Percentiles rank a stretch among this genome's conserved stretches.
phyloP scores from a whole-genome alignment of 2,113 vertebrate species.

The Panthera leo region DNA sequence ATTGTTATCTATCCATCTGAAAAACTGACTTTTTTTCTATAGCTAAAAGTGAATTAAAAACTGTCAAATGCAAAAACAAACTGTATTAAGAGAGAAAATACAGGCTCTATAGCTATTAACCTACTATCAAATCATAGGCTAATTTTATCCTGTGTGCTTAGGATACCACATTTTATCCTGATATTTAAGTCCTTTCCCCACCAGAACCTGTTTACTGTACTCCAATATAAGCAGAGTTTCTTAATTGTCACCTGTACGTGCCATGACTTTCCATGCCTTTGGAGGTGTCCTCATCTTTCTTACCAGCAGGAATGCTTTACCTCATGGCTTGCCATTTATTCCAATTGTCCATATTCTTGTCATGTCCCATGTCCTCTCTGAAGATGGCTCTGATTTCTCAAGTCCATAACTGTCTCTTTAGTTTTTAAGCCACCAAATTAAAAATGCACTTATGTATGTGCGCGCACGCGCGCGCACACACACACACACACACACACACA shows the following conservation, averaged over 20 bases:
- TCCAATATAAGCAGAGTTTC: background rate
- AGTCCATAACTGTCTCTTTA: background rate
- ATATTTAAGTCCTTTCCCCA: background rate
- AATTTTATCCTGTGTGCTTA: background rate
- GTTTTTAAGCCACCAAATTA: background rate
- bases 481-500: background rate
- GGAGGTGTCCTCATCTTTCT: background rate
- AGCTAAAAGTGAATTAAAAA: conserved; percentile 9
- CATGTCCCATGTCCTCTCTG: background rate
- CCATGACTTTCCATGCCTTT: background rate
- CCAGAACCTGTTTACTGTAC: background rate
- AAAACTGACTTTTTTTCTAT: background rate
- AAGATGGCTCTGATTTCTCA: background rate
- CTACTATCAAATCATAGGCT: background rate
- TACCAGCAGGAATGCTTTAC: background rate
- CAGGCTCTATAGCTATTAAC: background rate
- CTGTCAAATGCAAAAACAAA: conserved; percentile 3
- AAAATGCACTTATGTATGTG: background rate
- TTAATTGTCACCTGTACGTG: background rate
- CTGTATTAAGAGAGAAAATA: conserved; percentile 6
- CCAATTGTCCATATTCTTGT: background rate
- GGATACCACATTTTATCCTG: background rate
- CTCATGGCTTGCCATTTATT: background rate
- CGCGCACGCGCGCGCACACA: background rate
- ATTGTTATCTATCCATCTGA: conserved; percentile 19